A percentile compares a stretch with the other conserved stretches of the same genome.
phyloP scores from a whole-genome alignment of 1,140 invertebrate genomes.

The Camponotus vicinus region DNA sequence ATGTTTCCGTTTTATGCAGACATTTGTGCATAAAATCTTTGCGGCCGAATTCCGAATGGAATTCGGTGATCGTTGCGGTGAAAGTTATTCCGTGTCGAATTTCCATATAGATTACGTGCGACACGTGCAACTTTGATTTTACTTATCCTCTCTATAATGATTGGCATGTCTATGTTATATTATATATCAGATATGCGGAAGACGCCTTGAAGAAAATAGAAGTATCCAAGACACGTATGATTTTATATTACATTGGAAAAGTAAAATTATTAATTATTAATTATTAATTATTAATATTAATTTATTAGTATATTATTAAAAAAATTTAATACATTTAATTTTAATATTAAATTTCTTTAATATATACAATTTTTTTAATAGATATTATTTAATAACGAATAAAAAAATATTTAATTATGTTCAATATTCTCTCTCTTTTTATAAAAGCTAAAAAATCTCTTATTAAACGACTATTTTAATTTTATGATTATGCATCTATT shows the following conservation, averaged over 20 bases:
- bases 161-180: slow-evolving; percentile 10
- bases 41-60: slow-evolving; percentile 24
- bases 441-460: neutral
- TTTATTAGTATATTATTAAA: no score
- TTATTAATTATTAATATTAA: neutral
- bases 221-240: neutral
- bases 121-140: slow-evolving; percentile 31
- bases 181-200: neutral
- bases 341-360: no score
- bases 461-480: neutral
- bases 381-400: slow-evolving; percentile 10
- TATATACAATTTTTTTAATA: no score
- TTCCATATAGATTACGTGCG: slow-evolving; percentile 45
- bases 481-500: neutral
- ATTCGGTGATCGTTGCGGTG: slow-evolving; percentile 30
- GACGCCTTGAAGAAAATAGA: neutral
- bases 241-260: neutral
- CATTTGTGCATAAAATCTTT: slow-evolving; percentile 78
- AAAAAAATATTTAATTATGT: neutral
- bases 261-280: neutral
- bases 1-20: slow-evolving; percentile 75
- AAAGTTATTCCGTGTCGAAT: neutral
- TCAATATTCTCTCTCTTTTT: no score
- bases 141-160: neutral
- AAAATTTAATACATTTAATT: no score